These are phyloP conservation scores for Pipistrellus pipistrellus DNA, from an alignment of 2,797 vertebrate species.

Conservation along the genomic window DNA sequence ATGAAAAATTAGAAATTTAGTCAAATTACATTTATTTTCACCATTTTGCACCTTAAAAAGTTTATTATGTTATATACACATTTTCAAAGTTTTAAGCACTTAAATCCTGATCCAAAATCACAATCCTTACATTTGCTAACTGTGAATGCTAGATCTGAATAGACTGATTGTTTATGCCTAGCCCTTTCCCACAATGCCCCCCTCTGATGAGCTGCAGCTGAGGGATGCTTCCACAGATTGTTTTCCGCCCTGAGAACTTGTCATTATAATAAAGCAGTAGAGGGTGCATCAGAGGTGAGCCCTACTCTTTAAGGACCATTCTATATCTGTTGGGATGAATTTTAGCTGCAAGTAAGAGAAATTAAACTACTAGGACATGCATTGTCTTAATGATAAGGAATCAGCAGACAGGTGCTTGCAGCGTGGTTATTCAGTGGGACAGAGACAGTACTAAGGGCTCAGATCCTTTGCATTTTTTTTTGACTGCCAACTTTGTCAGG, in stretches of 20 bases:
- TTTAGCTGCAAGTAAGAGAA: neutral
- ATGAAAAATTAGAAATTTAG: slow-evolving; percentile 29
- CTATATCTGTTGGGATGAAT: neutral
- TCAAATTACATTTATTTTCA: neutral
- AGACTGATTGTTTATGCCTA: neutral
- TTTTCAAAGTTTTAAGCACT: slow-evolving; percentile 45
- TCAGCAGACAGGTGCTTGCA: neutral
- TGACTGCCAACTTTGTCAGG: neutral
- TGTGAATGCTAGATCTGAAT: neutral
- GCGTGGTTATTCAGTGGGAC: neutral
- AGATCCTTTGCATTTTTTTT: neutral
- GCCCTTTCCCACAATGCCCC: neutral
- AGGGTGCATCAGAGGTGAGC: neutral
- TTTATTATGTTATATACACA: neutral
- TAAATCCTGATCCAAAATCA: neutral
- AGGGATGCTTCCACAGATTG: neutral
- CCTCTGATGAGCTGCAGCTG: neutral
- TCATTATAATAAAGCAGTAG: neutral
- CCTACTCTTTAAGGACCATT: neutral
- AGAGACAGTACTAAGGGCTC: neutral
- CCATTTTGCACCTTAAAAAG: neutral
- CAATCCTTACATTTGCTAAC: neutral
- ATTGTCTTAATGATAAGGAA: neutral
- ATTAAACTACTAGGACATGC: neutral
- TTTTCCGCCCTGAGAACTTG: neutral